Evolutionary conservation across 35 echinoderm and acorn worm genomes (phyloP).

Genomic region (Ophiothrix spiculata): DNA sequence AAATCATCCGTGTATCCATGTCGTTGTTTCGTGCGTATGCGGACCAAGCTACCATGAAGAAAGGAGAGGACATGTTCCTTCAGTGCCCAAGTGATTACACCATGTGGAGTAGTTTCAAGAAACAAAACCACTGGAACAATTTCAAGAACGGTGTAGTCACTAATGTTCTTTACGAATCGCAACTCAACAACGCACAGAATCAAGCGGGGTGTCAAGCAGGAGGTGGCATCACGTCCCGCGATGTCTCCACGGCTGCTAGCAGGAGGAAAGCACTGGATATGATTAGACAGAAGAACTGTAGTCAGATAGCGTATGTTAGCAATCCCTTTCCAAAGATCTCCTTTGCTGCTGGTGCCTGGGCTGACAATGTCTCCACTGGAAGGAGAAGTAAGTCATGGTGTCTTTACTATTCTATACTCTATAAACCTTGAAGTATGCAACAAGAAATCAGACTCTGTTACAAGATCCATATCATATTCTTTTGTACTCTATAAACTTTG

Average conservation of each 20-base stretch:
- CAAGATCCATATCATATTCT: too few relatives aligned
- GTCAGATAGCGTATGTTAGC: not conserved
- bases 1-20: constrained; percentile 82
- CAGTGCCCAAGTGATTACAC: constrained; percentile 54
- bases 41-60: constrained; percentile 58
- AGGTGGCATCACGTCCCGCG: constrained; percentile 15
- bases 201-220: not conserved
- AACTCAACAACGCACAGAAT: constrained; percentile 1
- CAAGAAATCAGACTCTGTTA: too few relatives aligned
- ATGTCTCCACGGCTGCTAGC: not conserved
- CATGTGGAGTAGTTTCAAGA: constrained; percentile 62
- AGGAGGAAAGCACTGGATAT: not conserved
- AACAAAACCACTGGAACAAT: constrained; percentile 79
- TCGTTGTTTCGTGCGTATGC: constrained; percentile 87
- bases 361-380: constrained; percentile 29
- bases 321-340: constrained; percentile 53
- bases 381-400: constrained; percentile 29
- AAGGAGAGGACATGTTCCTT: constrained; percentile 45
- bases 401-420: too few relatives aligned
- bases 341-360: constrained; percentile 24
- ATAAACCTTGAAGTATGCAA: too few relatives aligned
- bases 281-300: not conserved
- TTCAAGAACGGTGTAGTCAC: constrained; percentile 76
- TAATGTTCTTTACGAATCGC: constrained; percentile 49
- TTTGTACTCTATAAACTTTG: too few relatives aligned